Evolutionary conservation across 1,140 invertebrate genomes (phyloP).

Genomic region (Ganaspis sp.): DNA sequence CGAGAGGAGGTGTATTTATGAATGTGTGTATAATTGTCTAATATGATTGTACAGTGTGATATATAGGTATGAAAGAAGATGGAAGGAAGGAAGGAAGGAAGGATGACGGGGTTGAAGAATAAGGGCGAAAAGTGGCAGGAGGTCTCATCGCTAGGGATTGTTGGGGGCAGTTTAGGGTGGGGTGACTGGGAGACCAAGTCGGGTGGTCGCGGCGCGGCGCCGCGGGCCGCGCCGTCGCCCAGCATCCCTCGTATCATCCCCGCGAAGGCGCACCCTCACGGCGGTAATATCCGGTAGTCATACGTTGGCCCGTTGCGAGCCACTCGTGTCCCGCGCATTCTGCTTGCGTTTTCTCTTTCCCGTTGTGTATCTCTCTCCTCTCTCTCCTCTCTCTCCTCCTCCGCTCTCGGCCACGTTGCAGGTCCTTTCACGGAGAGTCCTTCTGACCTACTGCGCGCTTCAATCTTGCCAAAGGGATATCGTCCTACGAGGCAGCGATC

Average conservation of each 20-base stretch:
- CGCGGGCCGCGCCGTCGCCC: conserved; percentile 75
- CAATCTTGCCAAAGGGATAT: not conserved
- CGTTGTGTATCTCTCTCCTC: conserved; percentile 23
- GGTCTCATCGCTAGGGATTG: conserved; percentile 34
- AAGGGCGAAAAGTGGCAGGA: conserved; percentile 34
- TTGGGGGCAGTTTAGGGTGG: conserved; percentile 16
- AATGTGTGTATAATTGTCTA: too few relatives aligned
- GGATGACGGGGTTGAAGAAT: conserved; percentile 1
- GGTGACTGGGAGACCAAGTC: conserved; percentile 28
- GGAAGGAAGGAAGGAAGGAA: not conserved
- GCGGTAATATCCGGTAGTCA: conserved; percentile 72
- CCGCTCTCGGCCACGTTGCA: conserved; percentile 9
- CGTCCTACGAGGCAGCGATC: not conserved
- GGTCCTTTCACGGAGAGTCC: not conserved
- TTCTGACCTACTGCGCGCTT: conserved; percentile 18
- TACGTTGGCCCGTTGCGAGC: conserved; percentile 73
- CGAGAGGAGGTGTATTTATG: too few relatives aligned
- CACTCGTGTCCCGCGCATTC: conserved; percentile 48
- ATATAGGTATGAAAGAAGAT: conserved; percentile 24
- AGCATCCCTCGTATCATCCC: conserved; percentile 69
- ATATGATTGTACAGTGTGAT: not conserved
- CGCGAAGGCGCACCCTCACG: conserved; percentile 71
- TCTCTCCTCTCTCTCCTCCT: not conserved
- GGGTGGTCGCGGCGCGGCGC: conserved; percentile 62
- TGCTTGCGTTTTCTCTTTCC: not conserved